A percentile compares a stretch with the other conserved stretches of the same genome.
Evolutionary conservation across 2,888 invertebrate genomes (phyloP).

Genomic region (Tachina lurida): DNA sequence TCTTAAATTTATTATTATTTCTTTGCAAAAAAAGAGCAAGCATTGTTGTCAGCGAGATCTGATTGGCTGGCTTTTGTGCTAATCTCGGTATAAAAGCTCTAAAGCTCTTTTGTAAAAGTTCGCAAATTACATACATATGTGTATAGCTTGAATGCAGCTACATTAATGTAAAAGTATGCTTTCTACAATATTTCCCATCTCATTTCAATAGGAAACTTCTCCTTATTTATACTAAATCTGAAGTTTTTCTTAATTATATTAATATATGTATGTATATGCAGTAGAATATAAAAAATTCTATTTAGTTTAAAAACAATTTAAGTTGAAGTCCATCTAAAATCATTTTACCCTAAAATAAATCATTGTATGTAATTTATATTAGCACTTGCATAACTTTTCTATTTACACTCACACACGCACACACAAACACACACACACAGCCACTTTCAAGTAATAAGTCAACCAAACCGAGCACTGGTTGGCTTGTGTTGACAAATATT

Average conservation of each 20-base stretch:
- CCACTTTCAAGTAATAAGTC: not conserved
- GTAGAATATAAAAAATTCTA: not conserved
- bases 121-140: no score
- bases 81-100: no score
- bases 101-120: no score
- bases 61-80: no score
- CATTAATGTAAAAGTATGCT: no score
- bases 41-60: no score
- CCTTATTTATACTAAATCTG: no score
- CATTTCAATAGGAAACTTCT: no score
- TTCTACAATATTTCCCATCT: no score
- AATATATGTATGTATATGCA: not conserved
- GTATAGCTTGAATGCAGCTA: no score
- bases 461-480: not conserved
- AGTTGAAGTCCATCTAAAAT: not conserved
- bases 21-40: no score
- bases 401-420: not conserved
- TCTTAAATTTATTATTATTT: no score
- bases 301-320: not conserved
- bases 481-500: slow-evolving; percentile 27
- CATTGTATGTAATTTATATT: not conserved
- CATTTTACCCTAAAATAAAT: not conserved
- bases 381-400: not conserved
- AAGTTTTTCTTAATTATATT: not conserved
- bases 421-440: not conserved